Conservation (phyloP, 2,797 vertebrate genomes). For the Hippopotamyrus pictus region DNA sequence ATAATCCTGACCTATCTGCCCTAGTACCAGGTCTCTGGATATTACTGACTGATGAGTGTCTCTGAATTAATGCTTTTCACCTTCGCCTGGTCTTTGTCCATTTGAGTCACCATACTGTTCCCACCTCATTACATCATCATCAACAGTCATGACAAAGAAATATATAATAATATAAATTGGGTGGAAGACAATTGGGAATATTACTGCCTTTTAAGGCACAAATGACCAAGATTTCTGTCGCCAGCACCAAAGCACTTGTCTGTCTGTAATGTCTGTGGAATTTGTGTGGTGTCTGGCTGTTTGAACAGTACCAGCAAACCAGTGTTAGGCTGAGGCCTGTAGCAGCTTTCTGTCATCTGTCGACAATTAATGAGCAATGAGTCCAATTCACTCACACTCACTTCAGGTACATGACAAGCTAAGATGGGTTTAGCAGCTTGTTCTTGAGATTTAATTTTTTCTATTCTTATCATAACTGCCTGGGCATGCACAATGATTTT, state of each 20-base stretch:
- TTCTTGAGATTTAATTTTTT: neutral
- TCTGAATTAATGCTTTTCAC: neutral
- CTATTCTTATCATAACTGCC: neutral
- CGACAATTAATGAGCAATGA: neutral
- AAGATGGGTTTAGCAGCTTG: neutral
- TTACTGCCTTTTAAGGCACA: neutral
- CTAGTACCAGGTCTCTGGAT: neutral
- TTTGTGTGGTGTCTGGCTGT: neutral
- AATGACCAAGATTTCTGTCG: neutral
- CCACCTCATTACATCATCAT: neutral
- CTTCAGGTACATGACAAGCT: neutral
- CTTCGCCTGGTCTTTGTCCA: neutral
- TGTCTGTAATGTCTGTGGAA: neutral
- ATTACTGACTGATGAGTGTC: neutral
- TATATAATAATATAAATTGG: neutral
- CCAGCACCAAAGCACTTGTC: neutral
- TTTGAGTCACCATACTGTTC: neutral
- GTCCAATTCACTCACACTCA: neutral
- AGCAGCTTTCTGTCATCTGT: neutral
- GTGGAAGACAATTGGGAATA: neutral
- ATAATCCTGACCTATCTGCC: neutral
- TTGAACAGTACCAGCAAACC: neutral
- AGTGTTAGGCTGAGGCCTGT: neutral
- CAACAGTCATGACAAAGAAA: neutral
- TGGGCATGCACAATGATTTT: neutral